Base-by-base conservation (phyloP, 2,888 invertebrate species). In the Tiliacea citrago region DNA sequence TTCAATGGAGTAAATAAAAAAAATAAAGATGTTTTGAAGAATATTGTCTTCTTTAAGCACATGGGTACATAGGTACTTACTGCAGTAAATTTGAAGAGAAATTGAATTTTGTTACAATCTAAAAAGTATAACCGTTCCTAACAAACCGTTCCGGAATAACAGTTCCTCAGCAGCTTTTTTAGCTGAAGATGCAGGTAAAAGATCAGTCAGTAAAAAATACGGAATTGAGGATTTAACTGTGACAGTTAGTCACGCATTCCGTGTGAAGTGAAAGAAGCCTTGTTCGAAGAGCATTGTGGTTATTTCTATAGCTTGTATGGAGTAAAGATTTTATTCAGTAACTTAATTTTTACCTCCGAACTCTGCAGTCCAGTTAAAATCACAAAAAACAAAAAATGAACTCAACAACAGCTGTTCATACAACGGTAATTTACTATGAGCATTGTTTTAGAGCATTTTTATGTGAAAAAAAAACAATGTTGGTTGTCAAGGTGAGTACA, bases 401-500 rank as follows among this genome's bases (percentile, higher is more conserved):
- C 21, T 21, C 24, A 71, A 66, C 55, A 51, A 62, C 51, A 55
- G 61, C 78, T 75, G 78, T 71, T 66, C 58, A 49, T 62, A 18
- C 39, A 85, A 85, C 86, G 79, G 84, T 85, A 79, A 65, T 66
- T 73, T 81, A 68, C 49, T 65, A 62, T 47, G 49, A 70, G 53
- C 77, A 80, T 84, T 80, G 86, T 86, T 82, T 68, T 61, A 68
- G 16, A 79, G 24, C 2, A 69, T 62, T 80, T 79, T 84, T 62
- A 82, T 85, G 77, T 79, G 80, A 73, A 82, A 83, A 86, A 86
- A 79, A 83, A 42, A 86, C 86, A 87, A 86, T 86, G 85, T 81
- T 81, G 8, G 63, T 67, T 85, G 85, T 85, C 86, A 88, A 89
- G 85, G 87, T 88, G 81, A 88, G 80, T 84, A 81, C 78, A 77